Conservation (phyloP, 2,113 vertebrate species). For the Oplegnathus fasciatus region DNA sequence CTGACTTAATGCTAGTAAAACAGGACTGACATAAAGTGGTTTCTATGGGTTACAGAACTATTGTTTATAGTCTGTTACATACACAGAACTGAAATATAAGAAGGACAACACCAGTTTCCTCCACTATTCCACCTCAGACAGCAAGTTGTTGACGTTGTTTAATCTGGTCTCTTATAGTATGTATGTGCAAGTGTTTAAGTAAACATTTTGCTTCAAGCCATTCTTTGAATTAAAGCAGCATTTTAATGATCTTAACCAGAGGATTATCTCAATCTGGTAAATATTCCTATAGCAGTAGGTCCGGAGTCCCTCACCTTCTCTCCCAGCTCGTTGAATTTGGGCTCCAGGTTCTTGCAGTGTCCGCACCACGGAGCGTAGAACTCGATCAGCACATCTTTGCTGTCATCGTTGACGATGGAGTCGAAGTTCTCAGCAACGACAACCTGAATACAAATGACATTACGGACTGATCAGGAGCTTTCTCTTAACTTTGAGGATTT, state of each 20-base stretch:
- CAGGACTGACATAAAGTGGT: not conserved
- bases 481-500: not conserved
- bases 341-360: conserved; percentile 98
- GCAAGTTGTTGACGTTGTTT: not conserved
- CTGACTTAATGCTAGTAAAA: not conserved
- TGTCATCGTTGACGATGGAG: conserved; percentile 93
- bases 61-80: not conserved
- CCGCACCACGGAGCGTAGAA: conserved; percentile 99
- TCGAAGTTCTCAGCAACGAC: conserved; percentile 98
- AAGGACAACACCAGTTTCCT: not conserved
- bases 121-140: not conserved
- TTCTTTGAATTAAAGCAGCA: too few species aligned
- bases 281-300: not conserved
- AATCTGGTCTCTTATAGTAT: not conserved
- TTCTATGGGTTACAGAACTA: not conserved
- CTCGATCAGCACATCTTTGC: conserved; percentile 97
- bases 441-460: conserved; percentile 81
- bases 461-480: not conserved
- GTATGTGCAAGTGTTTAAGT: not conserved
- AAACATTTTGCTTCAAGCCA: not conserved
- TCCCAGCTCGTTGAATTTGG: conserved; percentile 95
- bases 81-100: not conserved
- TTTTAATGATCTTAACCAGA: too few species aligned
- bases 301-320: conserved; percentile 89
- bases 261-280: too few species aligned